A percentile compares a stretch with the other conserved stretches of the same genome.
These are phyloP conservation scores for Noctua fimbriata DNA, from an alignment of 2,888 invertebrate species.

Conservation along the genomic window DNA sequence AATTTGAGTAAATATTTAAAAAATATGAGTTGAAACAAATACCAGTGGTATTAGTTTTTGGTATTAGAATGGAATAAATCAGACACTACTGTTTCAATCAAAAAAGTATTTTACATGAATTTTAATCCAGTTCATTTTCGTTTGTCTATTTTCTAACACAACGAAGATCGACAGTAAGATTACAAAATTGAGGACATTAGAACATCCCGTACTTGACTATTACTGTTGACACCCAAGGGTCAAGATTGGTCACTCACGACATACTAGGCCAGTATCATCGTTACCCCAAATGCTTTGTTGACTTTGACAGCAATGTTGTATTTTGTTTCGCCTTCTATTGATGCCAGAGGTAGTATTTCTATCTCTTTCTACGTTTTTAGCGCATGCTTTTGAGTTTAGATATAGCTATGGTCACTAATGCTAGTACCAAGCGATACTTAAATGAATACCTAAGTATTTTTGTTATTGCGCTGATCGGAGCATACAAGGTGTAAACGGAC, in stretches of 20 bases:
- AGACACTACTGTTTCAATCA: neutral
- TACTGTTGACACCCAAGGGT: conserved; percentile 17
- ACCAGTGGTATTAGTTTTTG: too few relatives aligned
- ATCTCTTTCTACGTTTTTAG: neutral
- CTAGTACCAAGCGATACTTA: neutral
- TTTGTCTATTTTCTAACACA: neutral
- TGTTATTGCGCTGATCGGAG: neutral
- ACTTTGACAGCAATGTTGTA: conserved; percentile 16
- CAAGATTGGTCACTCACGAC: conserved; percentile 16
- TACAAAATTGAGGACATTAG: conserved; percentile 21
- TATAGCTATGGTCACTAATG: neutral
- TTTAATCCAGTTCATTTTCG: neutral
- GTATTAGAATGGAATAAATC: too few relatives aligned
- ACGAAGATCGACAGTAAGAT: conserved; percentile 21
- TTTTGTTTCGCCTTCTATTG: neutral
- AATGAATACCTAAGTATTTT: too few relatives aligned
- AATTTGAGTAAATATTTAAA: too few relatives aligned
- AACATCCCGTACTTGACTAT: conserved; percentile 20
- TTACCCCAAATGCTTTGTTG: conserved; percentile 36
- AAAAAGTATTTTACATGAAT: neutral
- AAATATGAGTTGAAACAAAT: too few relatives aligned
- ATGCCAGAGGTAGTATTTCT: neutral
- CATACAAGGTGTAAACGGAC: too few relatives aligned
- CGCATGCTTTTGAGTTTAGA: neutral
- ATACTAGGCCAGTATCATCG: conserved; percentile 10